These are phyloP conservation scores for Timandra comae DNA, from an alignment of 2,888 invertebrate species.

Conservation along the genomic window DNA sequence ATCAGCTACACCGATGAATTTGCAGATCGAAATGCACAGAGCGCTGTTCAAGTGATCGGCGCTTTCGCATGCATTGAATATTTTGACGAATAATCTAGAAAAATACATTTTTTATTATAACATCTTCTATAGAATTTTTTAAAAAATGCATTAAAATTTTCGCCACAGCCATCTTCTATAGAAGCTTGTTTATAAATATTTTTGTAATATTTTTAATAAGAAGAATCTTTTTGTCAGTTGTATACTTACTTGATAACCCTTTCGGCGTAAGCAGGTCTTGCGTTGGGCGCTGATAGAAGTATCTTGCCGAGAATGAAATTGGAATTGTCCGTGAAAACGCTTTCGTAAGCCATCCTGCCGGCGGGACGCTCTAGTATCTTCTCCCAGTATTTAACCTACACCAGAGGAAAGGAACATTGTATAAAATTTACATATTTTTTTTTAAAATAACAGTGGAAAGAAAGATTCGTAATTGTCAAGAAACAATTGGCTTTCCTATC, in stretches of 20 bases:
- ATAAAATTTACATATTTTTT: too few species aligned
- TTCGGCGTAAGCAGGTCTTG: constrained; percentile 84
- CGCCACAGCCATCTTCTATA: too few species aligned
- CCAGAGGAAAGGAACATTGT: too few species aligned
- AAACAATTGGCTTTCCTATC: too few species aligned
- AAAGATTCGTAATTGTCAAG: too few species aligned
- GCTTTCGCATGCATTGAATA: constrained; percentile 60
- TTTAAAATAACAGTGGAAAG: too few species aligned
- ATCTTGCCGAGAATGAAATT: constrained; percentile 85
- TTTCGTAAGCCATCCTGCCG: constrained; percentile 88
- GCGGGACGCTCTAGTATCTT: constrained; percentile 88
- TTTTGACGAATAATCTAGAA: constrained; percentile 62
- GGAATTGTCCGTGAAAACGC: constrained; percentile 83
- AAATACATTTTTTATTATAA: too few species aligned
- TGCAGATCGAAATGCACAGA: constrained; percentile 62
- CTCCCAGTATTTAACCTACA: constrained; percentile 91
- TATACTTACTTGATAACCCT: constrained; percentile 82
- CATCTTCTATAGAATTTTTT: too few species aligned
- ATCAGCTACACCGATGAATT: constrained; percentile 63
- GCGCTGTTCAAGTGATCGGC: constrained; percentile 43
- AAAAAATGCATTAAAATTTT: too few species aligned
- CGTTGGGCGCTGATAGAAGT: constrained; percentile 87
- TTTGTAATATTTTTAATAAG: too few species aligned
- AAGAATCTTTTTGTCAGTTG: too few species aligned
- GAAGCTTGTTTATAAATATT: too few species aligned